Percentiles rank a stretch among this genome's conserved stretches.
These are phyloP conservation scores for Remorina albescens DNA, from an alignment of 2,797 vertebrate genomes.

Conservation along the genomic window DNA sequence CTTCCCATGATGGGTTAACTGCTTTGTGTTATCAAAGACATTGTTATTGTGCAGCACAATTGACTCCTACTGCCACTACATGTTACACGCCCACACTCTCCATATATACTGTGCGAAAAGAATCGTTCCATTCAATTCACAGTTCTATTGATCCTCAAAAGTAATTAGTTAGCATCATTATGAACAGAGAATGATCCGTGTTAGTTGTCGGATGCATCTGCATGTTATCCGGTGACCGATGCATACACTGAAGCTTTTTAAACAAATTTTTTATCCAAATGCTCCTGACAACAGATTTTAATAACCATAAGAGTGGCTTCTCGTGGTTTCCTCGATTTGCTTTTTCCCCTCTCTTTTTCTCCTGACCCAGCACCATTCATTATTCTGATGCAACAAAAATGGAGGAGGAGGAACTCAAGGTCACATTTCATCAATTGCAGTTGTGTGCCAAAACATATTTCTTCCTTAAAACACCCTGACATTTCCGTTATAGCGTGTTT, in stretches of 20 bases:
- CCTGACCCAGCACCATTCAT: constrained; percentile 66
- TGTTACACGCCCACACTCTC: constrained; percentile 7
- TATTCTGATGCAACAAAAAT: constrained; percentile 68
- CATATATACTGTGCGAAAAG: constrained; percentile 58
- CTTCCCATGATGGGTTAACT: constrained; percentile 38
- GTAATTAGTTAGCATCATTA: constrained; percentile 73
- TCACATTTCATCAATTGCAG: constrained; percentile 77
- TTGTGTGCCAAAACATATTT: constrained; percentile 77
- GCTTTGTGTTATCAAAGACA: constrained; percentile 41
- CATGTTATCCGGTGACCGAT: constrained; percentile 47
- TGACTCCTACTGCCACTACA: not conserved
- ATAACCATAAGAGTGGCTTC: constrained; percentile 61
- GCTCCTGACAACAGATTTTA: constrained; percentile 54
- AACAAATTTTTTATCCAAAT: constrained; percentile 39
- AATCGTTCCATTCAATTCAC: constrained; percentile 61
- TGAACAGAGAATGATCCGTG: constrained; percentile 68
- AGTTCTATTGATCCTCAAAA: constrained; percentile 64
- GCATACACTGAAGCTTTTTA: constrained; percentile 42
- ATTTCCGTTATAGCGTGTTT: constrained; percentile 78
- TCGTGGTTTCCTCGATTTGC: constrained; percentile 49
- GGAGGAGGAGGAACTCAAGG: constrained; percentile 70
- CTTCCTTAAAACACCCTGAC: constrained; percentile 82
- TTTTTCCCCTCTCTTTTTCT: constrained; percentile 31
- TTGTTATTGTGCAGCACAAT: constrained; percentile 43
- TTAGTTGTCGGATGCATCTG: constrained; percentile 34